Conservation (phyloP, 2,113 vertebrate genomes). For the Emydocephalus ijimae region DNA sequence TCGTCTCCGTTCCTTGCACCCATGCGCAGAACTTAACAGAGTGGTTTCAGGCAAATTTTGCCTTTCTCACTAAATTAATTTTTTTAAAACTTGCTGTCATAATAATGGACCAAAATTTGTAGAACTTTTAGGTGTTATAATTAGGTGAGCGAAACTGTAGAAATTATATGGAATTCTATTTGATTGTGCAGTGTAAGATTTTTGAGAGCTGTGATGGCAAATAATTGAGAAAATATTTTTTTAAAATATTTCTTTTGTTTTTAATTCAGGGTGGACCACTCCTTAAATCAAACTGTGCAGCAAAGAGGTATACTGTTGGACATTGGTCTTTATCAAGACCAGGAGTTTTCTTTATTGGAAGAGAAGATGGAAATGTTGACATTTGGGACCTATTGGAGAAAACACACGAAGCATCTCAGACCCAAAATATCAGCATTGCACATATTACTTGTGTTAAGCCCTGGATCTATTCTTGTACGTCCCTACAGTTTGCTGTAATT, state of each 20-base stretch:
- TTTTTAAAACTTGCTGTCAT: background rate
- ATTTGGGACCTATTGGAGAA: slow-evolving; percentile 91
- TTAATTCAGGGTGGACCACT: slow-evolving; percentile 75
- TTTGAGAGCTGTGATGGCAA: background rate
- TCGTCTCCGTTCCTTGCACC: too few relatives aligned
- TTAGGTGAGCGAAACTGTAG: background rate
- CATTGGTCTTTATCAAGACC: slow-evolving; percentile 88
- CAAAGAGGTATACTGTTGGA: slow-evolving; percentile 72
- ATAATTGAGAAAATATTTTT: background rate
- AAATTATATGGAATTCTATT: background rate
- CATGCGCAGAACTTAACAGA: too few relatives aligned
- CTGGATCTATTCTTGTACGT: slow-evolving; percentile 76
- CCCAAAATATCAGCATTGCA: slow-evolving; percentile 71
- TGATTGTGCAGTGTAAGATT: background rate
- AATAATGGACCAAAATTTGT: background rate
- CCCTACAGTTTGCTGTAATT: slow-evolving; percentile 1
- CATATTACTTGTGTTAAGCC: slow-evolving; percentile 81
- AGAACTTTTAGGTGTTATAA: background rate
- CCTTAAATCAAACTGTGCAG: slow-evolving; percentile 70
- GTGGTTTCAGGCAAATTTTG: background rate
- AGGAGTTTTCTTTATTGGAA: slow-evolving; percentile 86
- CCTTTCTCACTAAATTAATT: background rate
- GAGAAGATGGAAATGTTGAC: slow-evolving; percentile 84
- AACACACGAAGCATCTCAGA: slow-evolving; percentile 73
- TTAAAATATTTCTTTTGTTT: slow-evolving; percentile 1